Percentiles rank a stretch among this genome's conserved stretches.
These are phyloP conservation scores for Orgyia antiqua DNA, from an alignment of 2,888 invertebrate genomes.

Conservation along the genomic window DNA sequence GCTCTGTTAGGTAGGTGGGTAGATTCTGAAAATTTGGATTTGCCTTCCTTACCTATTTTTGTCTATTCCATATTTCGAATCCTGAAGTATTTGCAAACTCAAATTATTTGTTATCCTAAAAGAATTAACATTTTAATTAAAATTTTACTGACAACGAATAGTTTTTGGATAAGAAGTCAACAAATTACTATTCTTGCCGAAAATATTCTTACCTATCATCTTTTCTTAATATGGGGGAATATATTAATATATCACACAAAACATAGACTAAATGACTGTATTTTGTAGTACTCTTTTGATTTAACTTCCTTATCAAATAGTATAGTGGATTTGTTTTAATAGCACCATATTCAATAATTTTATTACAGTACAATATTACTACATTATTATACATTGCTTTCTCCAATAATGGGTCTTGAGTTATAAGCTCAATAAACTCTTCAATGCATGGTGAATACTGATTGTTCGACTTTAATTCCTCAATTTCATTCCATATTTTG, in stretches of 20 bases:
- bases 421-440: slow-evolving; percentile 55
- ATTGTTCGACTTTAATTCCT: slow-evolving; percentile 63
- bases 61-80: slow-evolving; percentile 28
- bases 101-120: slow-evolving; percentile 56
- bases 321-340: slow-evolving; percentile 51
- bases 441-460: slow-evolving; percentile 59
- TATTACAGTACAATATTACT: slow-evolving; percentile 45
- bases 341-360: slow-evolving; percentile 55
- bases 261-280: slow-evolving; percentile 50
- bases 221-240: slow-evolving; percentile 68
- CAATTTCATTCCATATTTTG: slow-evolving; percentile 62
- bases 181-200: too few relatives aligned
- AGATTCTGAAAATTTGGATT: too few relatives aligned
- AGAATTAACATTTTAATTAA: slow-evolving; percentile 18
- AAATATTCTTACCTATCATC: slow-evolving; percentile 65
- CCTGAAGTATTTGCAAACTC: slow-evolving; percentile 38
- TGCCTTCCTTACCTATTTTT: slow-evolving; percentile 37
- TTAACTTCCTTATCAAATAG: slow-evolving; percentile 43
- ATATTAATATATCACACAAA: slow-evolving; percentile 64
- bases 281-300: slow-evolving; percentile 24
- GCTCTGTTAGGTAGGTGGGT: background rate
- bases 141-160: too few relatives aligned
- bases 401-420: slow-evolving; percentile 40
- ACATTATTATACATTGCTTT: slow-evolving; percentile 44
- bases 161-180: too few relatives aligned